Base-by-base conservation (phyloP, 2,797 vertebrate genomes). In the Tachyglossus aculeatus region DNA sequence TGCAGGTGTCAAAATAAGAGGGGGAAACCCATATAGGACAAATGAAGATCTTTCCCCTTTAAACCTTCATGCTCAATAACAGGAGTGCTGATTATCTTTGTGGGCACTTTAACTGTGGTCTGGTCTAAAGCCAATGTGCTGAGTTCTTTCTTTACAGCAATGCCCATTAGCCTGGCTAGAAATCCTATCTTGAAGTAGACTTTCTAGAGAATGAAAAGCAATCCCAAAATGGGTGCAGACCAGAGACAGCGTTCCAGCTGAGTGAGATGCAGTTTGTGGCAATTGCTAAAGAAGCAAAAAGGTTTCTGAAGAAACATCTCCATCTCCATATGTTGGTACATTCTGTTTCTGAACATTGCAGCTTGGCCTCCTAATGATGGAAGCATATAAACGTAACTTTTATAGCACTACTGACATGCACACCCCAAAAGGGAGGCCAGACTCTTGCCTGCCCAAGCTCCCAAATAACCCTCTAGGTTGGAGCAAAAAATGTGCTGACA, bases 151-250 rank as follows among this genome's bases (percentile, higher is more conserved):
- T 61, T 24, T 24, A 44, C 10, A 60, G 63, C 9, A 4, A 44
- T 9, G 64, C 24, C 3, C 0, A 1, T 44, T 7, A 18, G 34
- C 34, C 29, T 43, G 45, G 36, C 60, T 63, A 47, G 36, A 61
- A 71, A 56, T 53, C 60, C 50, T 34, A 11, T 59, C 29, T 69
- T 66, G 57, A 75, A 77, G 45, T 65, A 61, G 62, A 63, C 75
- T 71, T 71, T 62, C 12, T 24, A 48, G 57, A 43, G 13, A 1
- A 2, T 44, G 38, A 14, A 18, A 44, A 50, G 32, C 9, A 48
- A 69, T 14, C 6, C 32, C 36, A 45, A 40, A 41, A 25, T 19
- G 39, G 48, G 61, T 31, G 47, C 22, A n/a, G 8, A 7, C 4
- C 19, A 29, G 34, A n/a, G 33, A 38, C n/a, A 67, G 24, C n/a